Evolutionary conservation across 64 coral and sea anemone species (phyloP), one percentile per base, ranked within the genome.

Genomic region (Montipora cactus): DNA sequence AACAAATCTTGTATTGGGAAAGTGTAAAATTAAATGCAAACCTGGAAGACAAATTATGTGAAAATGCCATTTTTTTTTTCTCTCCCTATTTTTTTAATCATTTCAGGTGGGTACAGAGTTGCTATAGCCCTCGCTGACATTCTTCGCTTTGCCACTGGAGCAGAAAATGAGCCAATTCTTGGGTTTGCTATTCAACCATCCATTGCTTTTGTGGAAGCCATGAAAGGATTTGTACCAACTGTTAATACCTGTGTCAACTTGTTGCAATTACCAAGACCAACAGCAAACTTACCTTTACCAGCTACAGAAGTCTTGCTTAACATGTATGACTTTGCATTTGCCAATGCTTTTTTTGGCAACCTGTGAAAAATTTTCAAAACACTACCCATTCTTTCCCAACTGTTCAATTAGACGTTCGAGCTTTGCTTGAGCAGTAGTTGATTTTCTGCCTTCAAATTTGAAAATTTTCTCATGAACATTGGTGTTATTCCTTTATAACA

Each of bases 241-340:
- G 48, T 44, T 1, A 89, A 68, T 58, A 89, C 87, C 13, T 89
- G 87, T 58, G 46, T 68, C 61, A 89, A 89, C 72, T 76, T 20
- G 9, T 21, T 89, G 87, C 47, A 46, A 49, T 25, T 89, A 75
- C 70, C 67, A 10, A 47, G 37, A 10, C 70, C 69, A 12, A 44
- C 81, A 92, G 47, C 61, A 84, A 59, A 19, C 70, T 47, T 58
- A 74, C 44, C 83, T 58, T 16, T 75, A 23, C 90, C 81, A 75
- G 19, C 80, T 49, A 28, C 83, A 47, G 66, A 92, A 44, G 58
- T 46, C 16, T 75, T 81, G 47, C 75, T 83, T 75, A 69, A 48
- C 58, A 51, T 85, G 22, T 92, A 85, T 85, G 81, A 85, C 55
- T 67, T 55, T 50, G 80, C 87, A 76, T 89, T 89, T 89, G 74